Percentiles rank a stretch among this genome's conserved stretches.
Conservation (phyloP, 2,113 vertebrate genomes). For the Toxostoma redivivum region DNA sequence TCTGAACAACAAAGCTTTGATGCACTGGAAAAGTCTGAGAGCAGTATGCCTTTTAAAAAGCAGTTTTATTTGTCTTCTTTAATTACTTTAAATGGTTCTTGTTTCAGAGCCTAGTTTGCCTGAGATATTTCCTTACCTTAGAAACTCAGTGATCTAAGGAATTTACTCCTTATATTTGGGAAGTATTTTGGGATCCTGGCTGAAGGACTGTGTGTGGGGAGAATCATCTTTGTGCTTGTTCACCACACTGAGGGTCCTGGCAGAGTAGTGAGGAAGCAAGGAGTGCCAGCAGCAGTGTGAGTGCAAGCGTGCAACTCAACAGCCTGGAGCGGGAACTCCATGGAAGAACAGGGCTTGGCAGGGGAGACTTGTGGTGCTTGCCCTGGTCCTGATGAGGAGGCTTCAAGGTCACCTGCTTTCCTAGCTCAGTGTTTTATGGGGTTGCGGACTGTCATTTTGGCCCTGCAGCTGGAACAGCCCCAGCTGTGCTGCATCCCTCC, state of each 20-base stretch:
- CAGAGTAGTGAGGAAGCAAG: background rate
- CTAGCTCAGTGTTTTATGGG: background rate
- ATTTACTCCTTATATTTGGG: background rate
- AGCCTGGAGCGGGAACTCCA: background rate
- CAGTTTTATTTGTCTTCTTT: background rate
- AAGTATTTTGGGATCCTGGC: background rate
- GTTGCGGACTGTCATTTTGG: background rate
- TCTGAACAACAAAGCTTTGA: background rate
- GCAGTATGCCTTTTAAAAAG: background rate
- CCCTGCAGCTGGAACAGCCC: background rate
- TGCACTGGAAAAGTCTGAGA: background rate
- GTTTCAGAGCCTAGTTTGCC: background rate
- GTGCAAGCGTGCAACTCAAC: background rate
- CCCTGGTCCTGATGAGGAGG: background rate
- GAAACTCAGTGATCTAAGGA: background rate
- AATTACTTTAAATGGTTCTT: background rate
- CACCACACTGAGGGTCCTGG: background rate
- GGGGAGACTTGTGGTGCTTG: background rate
- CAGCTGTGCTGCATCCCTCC: background rate
- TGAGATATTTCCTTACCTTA: background rate
- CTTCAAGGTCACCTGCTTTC: background rate
- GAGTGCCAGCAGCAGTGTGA: background rate
- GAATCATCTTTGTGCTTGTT: background rate
- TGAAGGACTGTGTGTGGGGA: background rate
- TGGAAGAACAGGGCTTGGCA: background rate